Base-by-base conservation (phyloP, 2,113 vertebrate species). In the Hyla sarda region DNA sequence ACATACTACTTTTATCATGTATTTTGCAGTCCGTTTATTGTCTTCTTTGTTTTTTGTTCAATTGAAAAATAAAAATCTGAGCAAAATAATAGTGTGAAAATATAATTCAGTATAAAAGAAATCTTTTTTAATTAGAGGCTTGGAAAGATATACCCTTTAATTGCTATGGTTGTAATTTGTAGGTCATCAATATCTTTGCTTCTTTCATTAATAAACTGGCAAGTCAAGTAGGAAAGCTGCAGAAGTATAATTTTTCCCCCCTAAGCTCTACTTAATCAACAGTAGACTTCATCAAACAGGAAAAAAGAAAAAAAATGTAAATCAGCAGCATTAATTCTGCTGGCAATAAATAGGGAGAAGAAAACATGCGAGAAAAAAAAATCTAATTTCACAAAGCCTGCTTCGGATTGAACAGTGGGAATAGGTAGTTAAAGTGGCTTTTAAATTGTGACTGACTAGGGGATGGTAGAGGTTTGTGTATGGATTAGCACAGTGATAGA, bases 401-500 rank as follows among this genome's bases (percentile, higher is more conserved):
- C 90, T 86, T 87, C 76, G 74, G 73, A 3, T 2, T 77, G 89
- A 91, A 89, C 88, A 88, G 88, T 82, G 89, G 90, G 91, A 91
- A 87, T 84, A 92, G 93, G 92, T 88, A 92, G 92, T 93, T 93
- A 94, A 93, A 94, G 56, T 89, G 92, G 91, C 91, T 89, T 16
- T 90, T 90, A 92, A 91, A 94, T 94, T 90, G 90, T 91, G 88
- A 91, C 90, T 92, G 93, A 95, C 94, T 93, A 60, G 52, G 90
- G 93, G 91, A 92, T 93, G 90, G 90, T 91, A 91, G 85, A 88
- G 94, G 92, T 95, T 94, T 95, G 92, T 90, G 95, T 97, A 96
- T 97, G 95, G 97, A 98, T 98, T 97, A 96, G 92, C 93, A 90
- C 92, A 56, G 92, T 94, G 94, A 98, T 97, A 93, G 94, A 93